Base-by-base conservation (phyloP, 2,113 vertebrate genomes). In the Monarcha castaneiventris region DNA sequence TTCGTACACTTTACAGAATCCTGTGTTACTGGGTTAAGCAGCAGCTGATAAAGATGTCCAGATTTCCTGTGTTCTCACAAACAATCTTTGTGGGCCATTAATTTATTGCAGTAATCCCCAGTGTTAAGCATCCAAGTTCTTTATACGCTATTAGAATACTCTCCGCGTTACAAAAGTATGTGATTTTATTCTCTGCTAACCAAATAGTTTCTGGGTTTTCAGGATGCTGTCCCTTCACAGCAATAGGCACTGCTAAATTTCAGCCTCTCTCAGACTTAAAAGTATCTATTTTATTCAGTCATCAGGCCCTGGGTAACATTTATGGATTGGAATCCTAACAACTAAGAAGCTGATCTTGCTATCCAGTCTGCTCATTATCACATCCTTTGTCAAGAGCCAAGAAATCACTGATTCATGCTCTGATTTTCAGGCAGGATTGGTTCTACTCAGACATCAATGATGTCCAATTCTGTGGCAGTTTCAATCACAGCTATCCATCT, bases 341-440 rank as follows among this genome's bases (percentile, higher is more conserved):
- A 96, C 90, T 95, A 92, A 94, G 93, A 96, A 97, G 90, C 94
- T 92, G 96, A 90, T 90, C 92, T 72, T 94, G 86, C 94, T 96
- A 94, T 89, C 95, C 81, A 92, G 92, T 94, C 86, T 56, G 95
- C 94, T 96, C 97, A 97, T 98, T 97, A 98, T 96, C 96, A 89
- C 93, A 86, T 94, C 93, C 79, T 97, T 97, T 97, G 96, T 98
- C 84, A 86, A 81, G 64, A 92, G 43, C 61, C 83, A 87, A 90
- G 93, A 97, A 97, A 97, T 95, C 94, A 97, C 94, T 92, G 97
- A 98, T 97, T 97, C 97, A 97, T 95, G 88, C 96, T 97, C 95
- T 96, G 97, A 97, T 98, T 97, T 98, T 96, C 96, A 97, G 93
- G 86, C 89, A 85, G 96, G 89, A 97, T 96, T 93, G 96, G 94